Base-by-base conservation (phyloP, 1,140 invertebrate genomes). In the Solenopsis invicta region DNA sequence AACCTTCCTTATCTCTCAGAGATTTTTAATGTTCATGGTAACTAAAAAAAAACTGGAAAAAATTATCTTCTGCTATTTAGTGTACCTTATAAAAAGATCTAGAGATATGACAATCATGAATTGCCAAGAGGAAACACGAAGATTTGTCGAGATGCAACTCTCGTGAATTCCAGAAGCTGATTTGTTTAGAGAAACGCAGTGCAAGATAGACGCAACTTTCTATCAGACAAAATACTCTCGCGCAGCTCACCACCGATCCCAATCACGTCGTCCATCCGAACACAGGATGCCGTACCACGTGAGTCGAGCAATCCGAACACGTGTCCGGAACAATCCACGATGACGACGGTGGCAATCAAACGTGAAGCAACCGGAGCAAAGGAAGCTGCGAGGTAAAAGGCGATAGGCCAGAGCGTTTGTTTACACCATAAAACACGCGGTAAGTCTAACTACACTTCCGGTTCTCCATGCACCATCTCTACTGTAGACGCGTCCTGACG, bases 381-480 rank as follows among this genome's bases (percentile, higher is more conserved):
- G 64, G 82, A 85, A 78, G 84, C 76, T 75, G n/a, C 24, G 3
- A 75, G 29, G 8, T 29, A n/a, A 78, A 29, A 10, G 24, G 6
- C 0, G 37, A 13, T 48, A 88, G 87, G 62, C 62, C 66, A 75
- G 74, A 91, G 86, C 82, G 88, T 91, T 92, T 92, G 88, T 92
- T 92, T 88, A 91, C 75, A n/a, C 37, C 16, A n/a, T 54, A 41
- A 41, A 41, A 41, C 16, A 61, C 54, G 13, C 50, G 52, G 48
- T 10, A 21, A 41, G 37, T 45, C 52, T n/a, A 29, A 80, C 37
- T 21, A 10, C 29, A 16, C 37, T 34, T 50, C 34, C n/a, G 24
- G 48, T 48, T 37, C n/a, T 12, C 18, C 52, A 41, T 80, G 16
- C 61, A 72, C 37, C 41, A 18, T 62, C 29, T 37, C 52, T 29